Conservation (phyloP, 1,140 invertebrate species). For the Reticulitermes speratus region DNA sequence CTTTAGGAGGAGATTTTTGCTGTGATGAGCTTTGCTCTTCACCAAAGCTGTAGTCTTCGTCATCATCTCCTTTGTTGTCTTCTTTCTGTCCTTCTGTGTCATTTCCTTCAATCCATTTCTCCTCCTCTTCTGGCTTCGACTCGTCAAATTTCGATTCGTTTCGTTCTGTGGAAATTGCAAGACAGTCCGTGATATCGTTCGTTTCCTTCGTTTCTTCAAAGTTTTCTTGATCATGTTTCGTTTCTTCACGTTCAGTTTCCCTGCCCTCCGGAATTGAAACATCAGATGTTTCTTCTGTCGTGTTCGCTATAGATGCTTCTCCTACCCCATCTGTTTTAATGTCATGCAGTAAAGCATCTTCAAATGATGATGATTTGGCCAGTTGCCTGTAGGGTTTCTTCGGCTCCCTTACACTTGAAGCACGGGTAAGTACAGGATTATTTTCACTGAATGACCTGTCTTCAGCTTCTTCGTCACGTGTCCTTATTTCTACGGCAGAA, state of each 20-base stretch:
- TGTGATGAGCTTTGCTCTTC: conserved; percentile 19
- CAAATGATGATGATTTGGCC: not conserved
- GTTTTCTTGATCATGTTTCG: not conserved
- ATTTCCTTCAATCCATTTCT: conserved; percentile 41
- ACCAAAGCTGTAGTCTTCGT: conserved; percentile 33
- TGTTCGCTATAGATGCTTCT: too few relatives aligned
- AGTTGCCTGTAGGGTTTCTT: not conserved
- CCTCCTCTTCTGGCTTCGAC: too few relatives aligned
- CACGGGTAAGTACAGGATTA: not conserved
- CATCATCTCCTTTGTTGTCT: conserved; percentile 46
- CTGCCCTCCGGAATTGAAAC: not conserved
- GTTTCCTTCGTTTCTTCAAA: conserved; percentile 31
- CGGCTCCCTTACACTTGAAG: not conserved
- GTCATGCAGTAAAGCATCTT: not conserved
- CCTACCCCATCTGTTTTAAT: not conserved
- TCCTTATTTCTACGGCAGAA: not conserved
- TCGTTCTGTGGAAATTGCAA: not conserved
- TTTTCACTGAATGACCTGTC: conserved; percentile 23
- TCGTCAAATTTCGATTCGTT: not conserved
- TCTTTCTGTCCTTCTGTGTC: conserved; percentile 40
- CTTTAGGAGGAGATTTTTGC: conserved; percentile 17
- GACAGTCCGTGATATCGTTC: not conserved
- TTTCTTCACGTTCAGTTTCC: not conserved
- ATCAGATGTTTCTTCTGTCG: not conserved
- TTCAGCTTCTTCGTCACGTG: conserved; percentile 2